Conservation (phyloP, 2,888 invertebrate species). For the Mayetiola destructor region DNA sequence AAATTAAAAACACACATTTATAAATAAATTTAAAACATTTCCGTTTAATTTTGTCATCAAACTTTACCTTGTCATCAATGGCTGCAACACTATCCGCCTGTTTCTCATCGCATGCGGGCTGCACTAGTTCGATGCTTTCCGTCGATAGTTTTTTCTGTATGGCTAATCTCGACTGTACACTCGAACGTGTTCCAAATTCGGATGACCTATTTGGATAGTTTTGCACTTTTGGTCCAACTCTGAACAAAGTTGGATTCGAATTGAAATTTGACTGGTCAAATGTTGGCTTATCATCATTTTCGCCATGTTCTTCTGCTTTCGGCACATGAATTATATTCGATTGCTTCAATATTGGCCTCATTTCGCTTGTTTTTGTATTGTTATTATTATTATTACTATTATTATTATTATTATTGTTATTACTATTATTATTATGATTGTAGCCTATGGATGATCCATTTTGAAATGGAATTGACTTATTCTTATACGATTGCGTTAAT, state of each 20-base stretch:
- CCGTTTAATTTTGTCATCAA: neutral
- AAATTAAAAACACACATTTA: neutral
- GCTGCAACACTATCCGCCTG: no score
- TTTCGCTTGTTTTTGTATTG: no score
- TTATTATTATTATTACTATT: no score
- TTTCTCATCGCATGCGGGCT: neutral
- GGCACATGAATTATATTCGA: slow-evolving; percentile 8
- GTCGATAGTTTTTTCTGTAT: neutral
- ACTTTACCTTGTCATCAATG: no score
- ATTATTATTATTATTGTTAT: neutral
- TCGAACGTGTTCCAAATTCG: no score
- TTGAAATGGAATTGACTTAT: neutral
- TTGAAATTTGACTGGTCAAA: neutral
- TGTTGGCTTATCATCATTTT: neutral
- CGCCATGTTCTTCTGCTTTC: neutral
- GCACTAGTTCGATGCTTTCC: neutral
- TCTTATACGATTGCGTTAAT: neutral
- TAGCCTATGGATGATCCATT: neutral
- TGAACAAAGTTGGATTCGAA: neutral
- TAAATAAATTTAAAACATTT: neutral
- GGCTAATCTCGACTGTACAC: neutral
- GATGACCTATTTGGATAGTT: no score
- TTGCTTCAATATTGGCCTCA: slow-evolving; percentile 3
- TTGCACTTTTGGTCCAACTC: neutral
- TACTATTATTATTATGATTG: no score